These are phyloP conservation scores for Dryoscopus gambensis DNA, from an alignment of 2,113 vertebrate species.

Conservation along the genomic window DNA sequence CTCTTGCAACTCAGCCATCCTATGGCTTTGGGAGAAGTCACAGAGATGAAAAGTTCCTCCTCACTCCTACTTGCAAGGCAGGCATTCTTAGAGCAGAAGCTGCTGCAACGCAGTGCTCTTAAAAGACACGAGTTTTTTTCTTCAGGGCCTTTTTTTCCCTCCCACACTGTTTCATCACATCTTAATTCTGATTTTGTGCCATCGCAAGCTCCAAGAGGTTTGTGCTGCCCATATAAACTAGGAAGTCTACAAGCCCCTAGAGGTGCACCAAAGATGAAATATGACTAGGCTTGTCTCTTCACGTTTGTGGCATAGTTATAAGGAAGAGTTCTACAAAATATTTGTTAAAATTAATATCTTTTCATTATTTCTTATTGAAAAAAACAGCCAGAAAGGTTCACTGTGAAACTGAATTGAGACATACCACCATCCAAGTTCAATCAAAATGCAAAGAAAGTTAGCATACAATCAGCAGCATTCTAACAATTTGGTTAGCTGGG, in stretches of 20 bases:
- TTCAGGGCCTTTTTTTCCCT: background rate
- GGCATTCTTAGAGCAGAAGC: background rate
- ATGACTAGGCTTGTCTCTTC: background rate
- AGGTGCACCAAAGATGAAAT: background rate
- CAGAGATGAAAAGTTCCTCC: background rate
- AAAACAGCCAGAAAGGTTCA: background rate
- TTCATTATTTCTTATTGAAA: background rate
- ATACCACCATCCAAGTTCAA: background rate
- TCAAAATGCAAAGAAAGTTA: background rate
- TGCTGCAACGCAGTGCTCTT: background rate
- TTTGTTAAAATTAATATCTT: background rate
- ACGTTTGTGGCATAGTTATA: background rate
- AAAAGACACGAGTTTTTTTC: background rate
- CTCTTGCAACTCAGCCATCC: background rate
- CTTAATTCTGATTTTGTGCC: background rate
- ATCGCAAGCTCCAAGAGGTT: background rate
- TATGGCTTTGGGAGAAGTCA: background rate
- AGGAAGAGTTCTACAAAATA: background rate
- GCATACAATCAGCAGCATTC: background rate
- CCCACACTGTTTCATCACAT: background rate
- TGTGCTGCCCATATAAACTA: background rate
- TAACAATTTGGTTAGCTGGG: background rate
- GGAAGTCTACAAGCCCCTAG: background rate
- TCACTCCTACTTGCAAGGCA: background rate
- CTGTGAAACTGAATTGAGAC: background rate